Evolutionary conservation across 1,140 invertebrate genomes (phyloP).

Genomic region (Papilio machaon): DNA sequence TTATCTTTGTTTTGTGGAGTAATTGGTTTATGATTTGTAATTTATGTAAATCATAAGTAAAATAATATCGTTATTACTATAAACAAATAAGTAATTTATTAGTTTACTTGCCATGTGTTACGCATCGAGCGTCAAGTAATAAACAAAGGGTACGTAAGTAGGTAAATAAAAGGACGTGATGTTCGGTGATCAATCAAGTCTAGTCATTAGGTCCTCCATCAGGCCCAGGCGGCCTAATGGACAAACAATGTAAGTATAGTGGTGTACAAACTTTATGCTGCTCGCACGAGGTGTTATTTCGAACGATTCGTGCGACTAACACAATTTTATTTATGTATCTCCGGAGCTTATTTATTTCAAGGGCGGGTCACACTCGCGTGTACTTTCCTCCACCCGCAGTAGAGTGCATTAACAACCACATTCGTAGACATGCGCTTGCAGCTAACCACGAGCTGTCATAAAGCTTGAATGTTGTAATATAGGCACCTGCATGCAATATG

Average conservation of each 20-base stretch:
- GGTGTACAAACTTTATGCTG: neutral
- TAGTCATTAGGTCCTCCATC: slow-evolving; percentile 3
- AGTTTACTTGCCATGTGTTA: neutral
- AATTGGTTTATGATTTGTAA: neutral
- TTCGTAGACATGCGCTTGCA: neutral
- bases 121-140: neutral
- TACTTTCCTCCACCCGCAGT: neutral
- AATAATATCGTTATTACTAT: too few relatives aligned
- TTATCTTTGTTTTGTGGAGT: neutral
- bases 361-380: too few relatives aligned
- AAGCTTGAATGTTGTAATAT: neutral
- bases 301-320: too few relatives aligned
- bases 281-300: neutral
- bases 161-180: slow-evolving; percentile 19
- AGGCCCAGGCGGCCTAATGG: neutral
- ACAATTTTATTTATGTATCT: neutral
- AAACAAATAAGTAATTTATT: too few relatives aligned
- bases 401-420: too few relatives aligned
- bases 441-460: neutral
- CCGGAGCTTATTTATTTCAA: neutral
- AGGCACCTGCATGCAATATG: neutral
- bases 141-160: neutral
- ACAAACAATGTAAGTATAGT: slow-evolving; percentile 5
- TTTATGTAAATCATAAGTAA: too few relatives aligned
- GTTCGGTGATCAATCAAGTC: slow-evolving; percentile 22